Base-by-base conservation (phyloP, 2,113 vertebrate genomes). In the Bungarus multicinctus region DNA sequence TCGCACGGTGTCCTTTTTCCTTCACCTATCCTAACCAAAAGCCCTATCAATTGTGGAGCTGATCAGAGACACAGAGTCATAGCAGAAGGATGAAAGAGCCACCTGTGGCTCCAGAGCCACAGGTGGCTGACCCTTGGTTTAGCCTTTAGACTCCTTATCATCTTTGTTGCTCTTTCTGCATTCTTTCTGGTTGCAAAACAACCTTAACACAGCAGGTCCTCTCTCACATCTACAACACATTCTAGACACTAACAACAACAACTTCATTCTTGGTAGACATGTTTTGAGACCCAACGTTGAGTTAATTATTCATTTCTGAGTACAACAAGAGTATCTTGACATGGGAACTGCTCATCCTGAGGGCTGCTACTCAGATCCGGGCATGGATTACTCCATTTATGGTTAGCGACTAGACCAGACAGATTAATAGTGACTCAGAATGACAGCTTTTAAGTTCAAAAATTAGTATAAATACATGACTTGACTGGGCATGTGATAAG, bases 401-500 rank as follows among this genome's bases (percentile, higher is more conserved):
- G 20, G 12, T 89, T 58, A 89, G 74, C 7, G 53, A 89, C 20
- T 14, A 89, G 88, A 89, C 64, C 23, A 92, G 64, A 60, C 54
- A 90, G 92, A 90, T 86, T 86, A 90, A 64, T 93, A 39, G 8
- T 60, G 89, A 64, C 86, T 87, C 74, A 87, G 74, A n/a, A 64
- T 90, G 92, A 64, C 92, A 90, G 34, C 7, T 89, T 50, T 88
- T 89, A 92, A 87, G 45, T 90, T 90, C 81, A 64, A 64, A 93
- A 90, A 64, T 90, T 87, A 58, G 43, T 91, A 43, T 54, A 87
- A 27, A 34, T 64, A 92, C 87, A 94, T 91, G 45, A 54, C 92
- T 45, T 91, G 93, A 50, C 64, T 20, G 23, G 43, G 34, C 86
- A 45, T 94, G 95, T 94, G 30, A 27, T 93, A 94, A 89, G 60